Percentiles rank a stretch among this genome's conserved stretches.
Evolutionary conservation across 2,113 vertebrate genomes (phyloP).

Genomic region (Aythya baeri): DNA sequence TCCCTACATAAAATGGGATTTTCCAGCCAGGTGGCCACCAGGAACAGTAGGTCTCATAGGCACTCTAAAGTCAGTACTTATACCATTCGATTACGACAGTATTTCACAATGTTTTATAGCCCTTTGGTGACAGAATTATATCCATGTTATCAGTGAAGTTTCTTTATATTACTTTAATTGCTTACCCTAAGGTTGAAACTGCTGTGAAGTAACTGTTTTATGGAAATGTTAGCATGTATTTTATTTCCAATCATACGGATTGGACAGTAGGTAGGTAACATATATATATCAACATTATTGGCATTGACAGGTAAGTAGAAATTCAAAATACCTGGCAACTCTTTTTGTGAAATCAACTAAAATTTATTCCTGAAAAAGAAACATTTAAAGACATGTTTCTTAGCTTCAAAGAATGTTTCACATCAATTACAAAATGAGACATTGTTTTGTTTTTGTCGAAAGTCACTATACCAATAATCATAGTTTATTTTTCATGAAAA

Average conservation of each 20-base stretch:
- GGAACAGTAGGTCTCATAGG: not conserved
- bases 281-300: not conserved
- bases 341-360: not conserved
- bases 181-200: not conserved
- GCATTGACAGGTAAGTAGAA: not conserved
- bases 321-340: not conserved
- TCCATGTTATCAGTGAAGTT: not conserved
- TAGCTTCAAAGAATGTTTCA: not conserved
- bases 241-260: not conserved
- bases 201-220: not conserved
- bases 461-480: not conserved
- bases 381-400: not conserved
- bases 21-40: slow-evolving; percentile 22
- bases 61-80: not conserved
- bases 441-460: not conserved
- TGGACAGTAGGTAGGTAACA: not conserved
- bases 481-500: not conserved
- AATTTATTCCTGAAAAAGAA: not conserved
- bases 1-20: slow-evolving; percentile 15
- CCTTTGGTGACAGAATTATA: not conserved
- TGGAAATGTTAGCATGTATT: not conserved
- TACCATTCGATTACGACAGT: not conserved
- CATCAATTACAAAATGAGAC: not conserved
- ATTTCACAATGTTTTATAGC: not conserved
- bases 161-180: not conserved